Base-by-base conservation (phyloP, 2,888 invertebrate genomes). In the Cylloceria caligata region DNA sequence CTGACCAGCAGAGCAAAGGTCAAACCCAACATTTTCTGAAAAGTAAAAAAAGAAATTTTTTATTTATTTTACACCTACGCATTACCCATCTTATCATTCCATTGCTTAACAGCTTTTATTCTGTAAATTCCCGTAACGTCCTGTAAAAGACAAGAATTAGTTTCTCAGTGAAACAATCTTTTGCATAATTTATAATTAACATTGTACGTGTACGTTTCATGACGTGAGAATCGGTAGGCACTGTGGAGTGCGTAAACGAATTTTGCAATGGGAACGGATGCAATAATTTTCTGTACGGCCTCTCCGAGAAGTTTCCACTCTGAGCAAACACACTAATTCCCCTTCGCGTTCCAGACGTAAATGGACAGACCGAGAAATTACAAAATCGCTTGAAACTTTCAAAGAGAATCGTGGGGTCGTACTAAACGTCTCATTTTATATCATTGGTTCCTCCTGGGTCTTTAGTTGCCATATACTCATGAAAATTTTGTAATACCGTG, bases 21-120 rank as follows among this genome's bases (percentile, higher is more conserved):
- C 5, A 87, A 19, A 42, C 65, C 65, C 52, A 84, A 81, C 74
- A 86, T 86, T 30, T 47, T 71, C 90, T 90, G 87, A 0, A 84
- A 86, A 45, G 6, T 19, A 16, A 55, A 47, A 42, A 72, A 42
- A 62, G 4, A 64, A 42, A 68, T 4, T 36, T n/a, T 11, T 24
- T n/a, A 9, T 47, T 21, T 21, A 19, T 65, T 21, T 49, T 1
- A 49, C 4, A 9, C 19, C 9, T 19, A 5, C 6, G 9, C 2
- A 0, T 6, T 21, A n/a, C n/a, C n/a, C n/a, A n/a, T 19, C 9
- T 21, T 21, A 4, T 49, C 19, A 0, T 2, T 49, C 7, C 1
- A 2, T 21, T 6, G 7, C 7, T 39, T 39, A 11, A n/a, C n/a
- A n/a, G n/a, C n/a, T n/a, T n/a, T n/a, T n/a, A n/a, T n/a, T 42